These are phyloP conservation scores for Lophotriccus pileatus DNA, from an alignment of 2,797 vertebrate genomes.

Conservation along the genomic window DNA sequence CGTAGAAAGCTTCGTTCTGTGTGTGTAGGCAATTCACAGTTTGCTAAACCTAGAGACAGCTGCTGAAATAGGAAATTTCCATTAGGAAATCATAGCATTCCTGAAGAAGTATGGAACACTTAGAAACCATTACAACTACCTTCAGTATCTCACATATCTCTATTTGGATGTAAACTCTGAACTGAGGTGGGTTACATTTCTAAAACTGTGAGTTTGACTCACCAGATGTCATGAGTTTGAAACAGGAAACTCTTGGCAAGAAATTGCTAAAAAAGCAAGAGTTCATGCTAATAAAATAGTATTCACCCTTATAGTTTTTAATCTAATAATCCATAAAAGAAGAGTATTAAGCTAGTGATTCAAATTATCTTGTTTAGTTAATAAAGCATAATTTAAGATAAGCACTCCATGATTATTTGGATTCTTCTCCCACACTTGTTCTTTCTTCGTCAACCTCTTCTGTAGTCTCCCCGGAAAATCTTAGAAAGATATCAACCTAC, in stretches of 20 bases:
- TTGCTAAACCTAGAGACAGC: not conserved
- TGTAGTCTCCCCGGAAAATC: not conserved
- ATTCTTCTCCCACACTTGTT: not conserved
- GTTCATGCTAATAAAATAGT: not conserved
- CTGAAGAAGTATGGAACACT: not conserved
- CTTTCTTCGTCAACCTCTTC: not conserved
- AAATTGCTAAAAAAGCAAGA: not conserved
- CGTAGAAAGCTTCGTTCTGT: not conserved
- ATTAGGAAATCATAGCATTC: not conserved
- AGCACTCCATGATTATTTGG: not conserved
- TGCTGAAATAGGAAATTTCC: not conserved
- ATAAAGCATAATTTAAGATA: not conserved
- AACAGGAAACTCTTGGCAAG: not conserved
- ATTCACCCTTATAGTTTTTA: not conserved
- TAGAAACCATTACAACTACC: not conserved
- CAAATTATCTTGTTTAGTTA: not conserved
- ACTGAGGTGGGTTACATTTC: not conserved
- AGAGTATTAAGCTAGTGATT: not conserved
- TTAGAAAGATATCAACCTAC: not conserved
- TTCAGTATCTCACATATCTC: not conserved
- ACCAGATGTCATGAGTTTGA: not conserved
- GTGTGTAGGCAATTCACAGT: not conserved
- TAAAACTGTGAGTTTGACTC: not conserved
- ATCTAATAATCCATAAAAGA: not conserved
- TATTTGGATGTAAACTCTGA: not conserved